A percentile compares a stretch with the other conserved stretches of the same genome.
Conservation (phyloP, 2,888 invertebrate species). For the Aleiodes testaceus region DNA sequence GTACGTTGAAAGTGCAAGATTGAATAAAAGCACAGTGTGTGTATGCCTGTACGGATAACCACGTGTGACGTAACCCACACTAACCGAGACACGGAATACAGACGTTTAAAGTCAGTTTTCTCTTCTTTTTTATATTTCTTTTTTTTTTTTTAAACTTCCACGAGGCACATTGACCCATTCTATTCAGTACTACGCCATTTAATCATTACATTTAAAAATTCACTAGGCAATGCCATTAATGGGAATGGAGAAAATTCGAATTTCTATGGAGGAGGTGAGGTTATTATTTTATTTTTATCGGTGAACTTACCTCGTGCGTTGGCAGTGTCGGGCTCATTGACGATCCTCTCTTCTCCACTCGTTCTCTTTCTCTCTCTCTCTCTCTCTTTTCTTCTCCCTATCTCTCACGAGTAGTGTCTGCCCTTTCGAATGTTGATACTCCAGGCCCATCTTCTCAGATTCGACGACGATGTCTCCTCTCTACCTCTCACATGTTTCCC, state of each 20-base stretch:
- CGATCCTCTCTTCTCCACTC: conserved; percentile 13
- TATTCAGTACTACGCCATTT: neutral
- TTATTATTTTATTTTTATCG: neutral
- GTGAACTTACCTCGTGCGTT: conserved; percentile 47
- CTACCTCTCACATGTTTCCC: conserved; percentile 62
- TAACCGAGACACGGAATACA: neutral
- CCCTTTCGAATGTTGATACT: conserved; percentile 71
- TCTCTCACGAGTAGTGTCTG: conserved; percentile 59
- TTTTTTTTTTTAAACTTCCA: neutral
- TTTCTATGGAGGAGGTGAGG: neutral
- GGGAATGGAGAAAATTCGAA: neutral
- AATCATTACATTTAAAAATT: too few species aligned
- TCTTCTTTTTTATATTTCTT: neutral
- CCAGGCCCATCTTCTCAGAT: conserved; percentile 69
- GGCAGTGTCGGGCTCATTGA: conserved; percentile 44
- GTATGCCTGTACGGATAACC: conserved; percentile 3
- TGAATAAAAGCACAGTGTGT: conserved; percentile 11
- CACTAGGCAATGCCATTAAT: neutral
- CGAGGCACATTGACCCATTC: conserved; percentile 6
- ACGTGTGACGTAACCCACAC: conserved; percentile 28
- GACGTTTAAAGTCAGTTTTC: conserved; percentile 2
- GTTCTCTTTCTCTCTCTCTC: neutral
- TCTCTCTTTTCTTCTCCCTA: neutral
- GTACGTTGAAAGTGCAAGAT: conserved; percentile 9
- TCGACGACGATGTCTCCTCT: conserved; percentile 68